Conservation (phyloP, 2,113 vertebrate genomes). For the Nannospalax galili region DNA sequence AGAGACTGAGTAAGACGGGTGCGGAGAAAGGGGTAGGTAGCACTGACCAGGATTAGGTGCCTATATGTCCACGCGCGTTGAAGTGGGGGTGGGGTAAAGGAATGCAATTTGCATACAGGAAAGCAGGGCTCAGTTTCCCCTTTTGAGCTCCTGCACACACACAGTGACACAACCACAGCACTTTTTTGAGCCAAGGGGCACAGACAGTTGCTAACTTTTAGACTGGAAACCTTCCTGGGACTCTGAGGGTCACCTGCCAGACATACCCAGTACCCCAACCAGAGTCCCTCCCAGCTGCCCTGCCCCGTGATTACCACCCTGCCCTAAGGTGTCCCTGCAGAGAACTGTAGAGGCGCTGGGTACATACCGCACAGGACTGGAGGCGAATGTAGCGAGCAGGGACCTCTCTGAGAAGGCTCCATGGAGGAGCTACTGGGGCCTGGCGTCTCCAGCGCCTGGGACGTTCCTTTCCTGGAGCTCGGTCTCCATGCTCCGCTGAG, state of each 20-base stretch:
- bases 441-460: constrained; percentile 71
- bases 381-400: constrained; percentile 59
- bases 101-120: constrained; percentile 53
- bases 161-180: neutral
- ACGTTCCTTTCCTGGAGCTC: constrained; percentile 73
- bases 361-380: constrained; percentile 73
- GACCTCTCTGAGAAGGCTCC: constrained; percentile 72
- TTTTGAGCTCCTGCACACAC: neutral
- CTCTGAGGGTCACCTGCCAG: constrained; percentile 42
- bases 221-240: constrained; percentile 23
- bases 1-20: constrained; percentile 48
- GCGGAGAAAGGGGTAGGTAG: constrained; percentile 71
- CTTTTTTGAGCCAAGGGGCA: constrained; percentile 43
- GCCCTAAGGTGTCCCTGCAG: neutral
- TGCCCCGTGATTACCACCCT: neutral
- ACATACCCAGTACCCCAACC: neutral
- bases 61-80: neutral
- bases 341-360: neutral
- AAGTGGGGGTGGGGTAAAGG: constrained; percentile 20
- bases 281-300: neutral
- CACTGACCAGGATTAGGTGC: constrained; percentile 71
- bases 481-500: constrained; percentile 63
- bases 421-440: constrained; percentile 78
- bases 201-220: constrained; percentile 73
- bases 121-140: constrained; percentile 70